Conservation (phyloP, 2,113 vertebrate species). For the Toxostoma redivivum region DNA sequence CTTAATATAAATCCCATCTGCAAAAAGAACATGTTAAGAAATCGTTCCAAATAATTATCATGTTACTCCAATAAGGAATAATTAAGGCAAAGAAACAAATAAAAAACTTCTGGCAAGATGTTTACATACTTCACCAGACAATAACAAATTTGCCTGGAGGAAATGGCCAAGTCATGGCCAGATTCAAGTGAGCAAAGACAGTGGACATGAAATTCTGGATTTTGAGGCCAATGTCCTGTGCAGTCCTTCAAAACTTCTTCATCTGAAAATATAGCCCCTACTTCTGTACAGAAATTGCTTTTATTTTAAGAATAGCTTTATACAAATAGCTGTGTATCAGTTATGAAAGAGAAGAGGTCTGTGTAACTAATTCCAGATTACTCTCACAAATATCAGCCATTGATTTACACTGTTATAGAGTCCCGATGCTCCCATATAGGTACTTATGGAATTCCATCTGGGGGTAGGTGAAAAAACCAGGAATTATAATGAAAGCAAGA, state of each 20-base stretch:
- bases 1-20: neutral
- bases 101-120: neutral
- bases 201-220: neutral
- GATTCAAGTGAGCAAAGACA: neutral
- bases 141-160: neutral
- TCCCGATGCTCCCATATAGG: neutral
- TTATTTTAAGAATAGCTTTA: neutral
- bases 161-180: neutral
- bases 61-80: neutral
- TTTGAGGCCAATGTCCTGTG: neutral
- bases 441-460: neutral
- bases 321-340: neutral
- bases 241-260: neutral
- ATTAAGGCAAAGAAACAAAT: neutral
- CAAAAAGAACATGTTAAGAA: neutral
- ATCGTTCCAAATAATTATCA: neutral
- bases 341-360: neutral
- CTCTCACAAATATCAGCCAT: neutral
- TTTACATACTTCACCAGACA: neutral
- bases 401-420: neutral
- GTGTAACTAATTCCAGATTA: neutral
- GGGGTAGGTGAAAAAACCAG: neutral
- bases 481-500: neutral
- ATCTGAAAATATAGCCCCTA: neutral
- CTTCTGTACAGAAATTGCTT: neutral